Conservation (phyloP, 2,888 invertebrate genomes). For the Monoplex corrugatus region DNA sequence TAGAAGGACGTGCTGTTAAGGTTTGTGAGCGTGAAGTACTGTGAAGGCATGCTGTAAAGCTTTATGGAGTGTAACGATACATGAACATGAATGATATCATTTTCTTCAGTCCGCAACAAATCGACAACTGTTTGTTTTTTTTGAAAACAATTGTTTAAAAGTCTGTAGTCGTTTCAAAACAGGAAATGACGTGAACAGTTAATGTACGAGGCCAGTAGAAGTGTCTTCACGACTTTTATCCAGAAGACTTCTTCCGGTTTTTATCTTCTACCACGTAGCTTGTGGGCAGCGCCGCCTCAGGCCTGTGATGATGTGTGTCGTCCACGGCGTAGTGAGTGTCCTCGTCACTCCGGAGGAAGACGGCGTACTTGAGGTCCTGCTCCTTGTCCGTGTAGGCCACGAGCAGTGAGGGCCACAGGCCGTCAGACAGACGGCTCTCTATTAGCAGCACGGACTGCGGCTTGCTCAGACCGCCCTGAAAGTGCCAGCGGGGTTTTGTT, state of each 20-base stretch:
- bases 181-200: no score
- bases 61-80: no score
- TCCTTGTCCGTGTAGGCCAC: constrained; percentile 58
- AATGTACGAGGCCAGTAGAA: not conserved
- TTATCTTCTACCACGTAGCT: not conserved
- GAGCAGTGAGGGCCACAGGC: constrained; percentile 71
- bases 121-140: no score
- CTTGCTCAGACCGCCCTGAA: constrained; percentile 65
- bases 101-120: no score
- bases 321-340: not conserved
- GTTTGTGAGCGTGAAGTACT: no score
- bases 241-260: not conserved
- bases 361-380: constrained; percentile 47
- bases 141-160: not conserved
- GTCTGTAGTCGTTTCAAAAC: not conserved
- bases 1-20: no score
- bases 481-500: constrained; percentile 65
- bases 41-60: no score
- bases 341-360: constrained; percentile 47
- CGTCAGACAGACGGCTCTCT: constrained; percentile 62
- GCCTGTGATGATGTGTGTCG: not conserved
- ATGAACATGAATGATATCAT: no score
- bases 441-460: constrained; percentile 62
- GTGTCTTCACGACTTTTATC: no score
- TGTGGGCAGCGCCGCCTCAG: not conserved